Evolutionary conservation across 2,797 vertebrate species (phyloP).

Genomic region (Danio kyathit): DNA sequence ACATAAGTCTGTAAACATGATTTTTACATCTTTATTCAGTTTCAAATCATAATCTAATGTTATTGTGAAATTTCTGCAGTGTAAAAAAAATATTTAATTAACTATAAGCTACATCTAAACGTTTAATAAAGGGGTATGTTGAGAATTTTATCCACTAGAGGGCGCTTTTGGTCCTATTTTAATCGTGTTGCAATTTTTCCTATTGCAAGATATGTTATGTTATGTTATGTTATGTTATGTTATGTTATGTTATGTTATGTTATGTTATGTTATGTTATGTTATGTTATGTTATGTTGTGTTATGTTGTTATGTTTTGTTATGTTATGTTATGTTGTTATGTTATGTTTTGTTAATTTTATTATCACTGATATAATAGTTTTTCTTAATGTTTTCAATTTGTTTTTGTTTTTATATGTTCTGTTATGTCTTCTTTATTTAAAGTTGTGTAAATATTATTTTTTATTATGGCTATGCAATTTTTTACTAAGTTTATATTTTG

Average conservation of each 20-base stretch:
- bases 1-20: background rate
- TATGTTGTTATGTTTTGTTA: too few relatives aligned
- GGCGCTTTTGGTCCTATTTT: slow-evolving; percentile 55
- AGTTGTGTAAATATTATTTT: background rate
- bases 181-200: background rate
- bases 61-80: background rate
- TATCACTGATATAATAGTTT: too few relatives aligned
- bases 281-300: background rate
- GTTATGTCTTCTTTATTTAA: too few relatives aligned
- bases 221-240: too few relatives aligned
- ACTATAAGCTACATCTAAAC: too few relatives aligned
- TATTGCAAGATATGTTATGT: too few relatives aligned
- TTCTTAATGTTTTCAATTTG: too few relatives aligned
- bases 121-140: background rate
- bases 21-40: background rate
- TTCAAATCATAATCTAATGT: background rate
- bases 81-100: background rate
- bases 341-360: too few relatives aligned
- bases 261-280: background rate
- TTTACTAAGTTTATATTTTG: background rate
- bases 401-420: too few relatives aligned
- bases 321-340: too few relatives aligned
- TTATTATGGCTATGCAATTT: too few relatives aligned
- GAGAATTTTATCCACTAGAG: slow-evolving; percentile 56
- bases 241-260: background rate